Evolutionary conservation across 2,888 invertebrate genomes (phyloP).

Genomic region (Julus scanicus): DNA sequence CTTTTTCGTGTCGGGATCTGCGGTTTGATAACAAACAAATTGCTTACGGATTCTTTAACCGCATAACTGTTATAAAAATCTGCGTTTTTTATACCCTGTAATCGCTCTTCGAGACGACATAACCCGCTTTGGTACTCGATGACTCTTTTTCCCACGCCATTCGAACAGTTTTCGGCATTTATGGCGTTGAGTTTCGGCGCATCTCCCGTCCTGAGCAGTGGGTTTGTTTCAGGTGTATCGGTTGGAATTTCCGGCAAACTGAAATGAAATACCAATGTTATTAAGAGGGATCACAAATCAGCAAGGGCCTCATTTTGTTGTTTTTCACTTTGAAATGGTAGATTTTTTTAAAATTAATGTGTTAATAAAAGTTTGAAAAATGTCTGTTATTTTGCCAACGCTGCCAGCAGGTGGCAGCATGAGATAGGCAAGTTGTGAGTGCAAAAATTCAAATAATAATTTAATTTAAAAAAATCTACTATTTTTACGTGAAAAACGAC

Average conservation of each 20-base stretch:
- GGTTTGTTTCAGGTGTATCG: slow-evolving; percentile 80
- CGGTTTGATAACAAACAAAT: neutral
- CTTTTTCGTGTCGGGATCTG: slow-evolving; percentile 64
- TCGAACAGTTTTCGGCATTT: slow-evolving; percentile 84
- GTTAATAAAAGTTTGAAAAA: too few relatives aligned
- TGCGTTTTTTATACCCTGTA: slow-evolving; percentile 66
- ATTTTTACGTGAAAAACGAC: too few relatives aligned
- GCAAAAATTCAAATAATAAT: too few relatives aligned
- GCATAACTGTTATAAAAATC: neutral
- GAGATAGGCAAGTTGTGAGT: too few relatives aligned
- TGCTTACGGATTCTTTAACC: neutral
- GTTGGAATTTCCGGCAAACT: slow-evolving; percentile 72
- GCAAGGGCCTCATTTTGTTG: too few relatives aligned
- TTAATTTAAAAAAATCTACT: too few relatives aligned
- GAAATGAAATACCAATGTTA: slow-evolving; percentile 22
- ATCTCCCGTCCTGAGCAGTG: slow-evolving; percentile 76
- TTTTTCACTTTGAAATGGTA: too few relatives aligned
- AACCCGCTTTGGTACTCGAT: slow-evolving; percentile 83
- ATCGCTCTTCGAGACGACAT: slow-evolving; percentile 74
- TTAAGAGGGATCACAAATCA: neutral
- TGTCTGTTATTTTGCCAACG: too few relatives aligned
- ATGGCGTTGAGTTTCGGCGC: slow-evolving; percentile 84
- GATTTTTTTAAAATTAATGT: too few relatives aligned
- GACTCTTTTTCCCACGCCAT: slow-evolving; percentile 84
- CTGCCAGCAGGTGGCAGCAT: too few relatives aligned